Percentiles rank a stretch among this genome's conserved stretches.
Conservation (phyloP, 1,140 invertebrate species). For the Limonius californicus region DNA sequence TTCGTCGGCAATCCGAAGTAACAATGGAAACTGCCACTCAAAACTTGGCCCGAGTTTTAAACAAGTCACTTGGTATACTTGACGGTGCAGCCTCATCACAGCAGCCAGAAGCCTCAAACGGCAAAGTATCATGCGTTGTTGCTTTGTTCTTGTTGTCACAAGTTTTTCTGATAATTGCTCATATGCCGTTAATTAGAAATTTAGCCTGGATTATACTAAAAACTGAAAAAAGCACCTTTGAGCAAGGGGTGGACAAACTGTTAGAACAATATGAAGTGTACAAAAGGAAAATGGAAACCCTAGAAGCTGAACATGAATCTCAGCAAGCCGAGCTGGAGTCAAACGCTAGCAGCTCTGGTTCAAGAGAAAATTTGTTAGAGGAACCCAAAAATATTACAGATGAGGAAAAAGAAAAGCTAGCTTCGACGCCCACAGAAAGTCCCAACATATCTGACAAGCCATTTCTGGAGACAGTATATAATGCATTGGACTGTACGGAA, state of each 20-base stretch:
- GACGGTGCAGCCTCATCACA: conserved; percentile 20
- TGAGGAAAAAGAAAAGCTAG: conserved; percentile 81
- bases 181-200: conserved; percentile 82
- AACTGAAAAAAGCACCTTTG: conserved; percentile 66
- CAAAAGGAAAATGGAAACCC: conserved; percentile 21
- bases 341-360: conserved; percentile 32
- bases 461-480: conserved; percentile 85
- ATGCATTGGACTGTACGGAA: conserved; percentile 77
- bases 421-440: conserved; percentile 49
- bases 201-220: conserved; percentile 86
- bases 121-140: conserved; percentile 75
- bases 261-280: conserved; percentile 47
- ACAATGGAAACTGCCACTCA: conserved; percentile 56
- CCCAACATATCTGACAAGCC: conserved; percentile 62
- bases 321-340: conserved; percentile 26
- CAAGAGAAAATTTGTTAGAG: conserved; percentile 37
- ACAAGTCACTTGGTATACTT: conserved; percentile 52
- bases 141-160: conserved; percentile 89
- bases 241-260: conserved; percentile 56
- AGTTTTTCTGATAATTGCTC: conserved; percentile 93
- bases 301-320: conserved; percentile 40
- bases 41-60: conserved; percentile 58
- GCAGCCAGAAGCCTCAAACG: conserved; percentile 31
- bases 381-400: conserved; percentile 76
- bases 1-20: conserved; percentile 25